Conservation (phyloP, 2,888 invertebrate genomes). For the Stramonita haemastoma region DNA sequence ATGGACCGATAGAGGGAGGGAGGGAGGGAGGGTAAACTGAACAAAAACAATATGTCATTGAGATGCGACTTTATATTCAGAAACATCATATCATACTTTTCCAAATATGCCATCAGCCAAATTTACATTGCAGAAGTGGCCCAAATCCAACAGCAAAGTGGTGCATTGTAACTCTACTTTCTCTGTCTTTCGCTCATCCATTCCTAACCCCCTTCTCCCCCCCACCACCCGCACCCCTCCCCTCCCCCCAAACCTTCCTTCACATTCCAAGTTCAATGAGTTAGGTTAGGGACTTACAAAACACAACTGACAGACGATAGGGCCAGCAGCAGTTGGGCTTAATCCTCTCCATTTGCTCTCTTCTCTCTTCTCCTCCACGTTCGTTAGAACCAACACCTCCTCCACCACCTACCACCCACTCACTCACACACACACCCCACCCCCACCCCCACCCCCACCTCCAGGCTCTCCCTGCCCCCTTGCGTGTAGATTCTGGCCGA, state of each 20-base stretch:
- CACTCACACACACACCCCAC: background rate
- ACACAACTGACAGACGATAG: no score
- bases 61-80: no score
- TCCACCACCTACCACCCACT: background rate
- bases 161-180: no score
- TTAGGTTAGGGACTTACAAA: no score
- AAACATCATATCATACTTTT: no score
- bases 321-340: background rate
- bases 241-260: background rate
- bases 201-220: background rate
- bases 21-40: no score
- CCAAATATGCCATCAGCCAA: no score
- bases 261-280: no score
- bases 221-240: background rate
- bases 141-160: no score
- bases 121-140: no score
- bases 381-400: background rate
- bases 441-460: background rate
- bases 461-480: background rate
- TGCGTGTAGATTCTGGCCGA: conserved; percentile 5
- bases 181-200: background rate
- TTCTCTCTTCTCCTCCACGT: background rate
- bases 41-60: no score
- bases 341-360: background rate
- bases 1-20: no score